Evolutionary conservation across 2,113 vertebrate genomes (phyloP).

Genomic region (Dasyprocta punctata): DNA sequence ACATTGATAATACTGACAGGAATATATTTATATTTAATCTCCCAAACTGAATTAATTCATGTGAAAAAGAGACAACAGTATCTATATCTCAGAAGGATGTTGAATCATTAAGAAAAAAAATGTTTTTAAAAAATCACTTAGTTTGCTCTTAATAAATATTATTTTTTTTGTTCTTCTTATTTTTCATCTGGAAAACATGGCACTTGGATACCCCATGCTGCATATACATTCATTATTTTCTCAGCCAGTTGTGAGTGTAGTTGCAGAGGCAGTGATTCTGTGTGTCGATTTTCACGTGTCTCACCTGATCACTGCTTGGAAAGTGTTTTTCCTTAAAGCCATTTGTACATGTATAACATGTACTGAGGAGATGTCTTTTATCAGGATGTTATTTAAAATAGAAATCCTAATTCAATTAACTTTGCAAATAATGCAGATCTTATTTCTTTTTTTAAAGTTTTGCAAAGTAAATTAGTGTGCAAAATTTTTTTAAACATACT

Average conservation of each 20-base stretch:
- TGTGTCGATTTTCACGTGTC: not conserved
- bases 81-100: not conserved
- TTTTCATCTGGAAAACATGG: not conserved
- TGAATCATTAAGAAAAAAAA: not conserved
- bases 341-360: not conserved
- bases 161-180: not conserved
- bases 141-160: not conserved
- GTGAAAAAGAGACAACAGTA: not conserved
- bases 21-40: not conserved
- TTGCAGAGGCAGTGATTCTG: not conserved
- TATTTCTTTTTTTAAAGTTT: not conserved
- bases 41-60: not conserved
- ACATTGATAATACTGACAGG: not conserved
- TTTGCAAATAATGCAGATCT: not conserved
- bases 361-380: not conserved
- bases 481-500: not conserved
- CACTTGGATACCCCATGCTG: accelerated
- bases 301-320: not conserved
- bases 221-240: not conserved
- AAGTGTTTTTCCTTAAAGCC: not conserved
- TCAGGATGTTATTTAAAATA: not conserved
- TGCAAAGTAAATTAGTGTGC: not conserved
- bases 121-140: not conserved
- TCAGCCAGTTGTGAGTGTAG: not conserved
- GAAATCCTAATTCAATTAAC: not conserved